Evolutionary conservation across 2,113 vertebrate genomes (phyloP).

Genomic region (Tauraco erythrolophus): DNA sequence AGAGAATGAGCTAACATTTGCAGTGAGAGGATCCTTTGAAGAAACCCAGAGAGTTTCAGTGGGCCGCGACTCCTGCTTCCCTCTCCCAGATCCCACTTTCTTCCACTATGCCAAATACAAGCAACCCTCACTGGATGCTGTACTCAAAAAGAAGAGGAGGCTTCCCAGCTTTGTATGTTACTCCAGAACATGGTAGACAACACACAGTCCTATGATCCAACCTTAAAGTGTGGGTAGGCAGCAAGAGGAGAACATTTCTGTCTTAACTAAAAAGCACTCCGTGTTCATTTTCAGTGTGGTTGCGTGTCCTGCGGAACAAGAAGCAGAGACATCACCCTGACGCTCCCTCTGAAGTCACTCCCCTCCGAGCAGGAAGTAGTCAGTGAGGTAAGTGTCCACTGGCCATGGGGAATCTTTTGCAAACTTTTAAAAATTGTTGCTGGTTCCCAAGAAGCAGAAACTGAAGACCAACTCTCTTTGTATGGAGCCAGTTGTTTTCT

Average conservation of each 20-base stretch:
- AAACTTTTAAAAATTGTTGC: neutral
- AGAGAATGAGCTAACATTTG: slow-evolving; percentile 73
- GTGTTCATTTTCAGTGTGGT: slow-evolving; percentile 52
- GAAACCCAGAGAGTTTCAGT: slow-evolving; percentile 54
- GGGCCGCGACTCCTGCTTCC: neutral
- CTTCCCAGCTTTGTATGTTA: slow-evolving; percentile 58
- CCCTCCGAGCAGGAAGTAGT: neutral
- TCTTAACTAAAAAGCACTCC: neutral
- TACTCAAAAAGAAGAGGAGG: slow-evolving; percentile 39
- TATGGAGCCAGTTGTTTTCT: neutral
- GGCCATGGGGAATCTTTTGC: neutral
- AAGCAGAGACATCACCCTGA: neutral
- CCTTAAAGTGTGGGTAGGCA: neutral
- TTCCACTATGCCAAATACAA: slow-evolving; percentile 82
- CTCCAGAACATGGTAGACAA: neutral
- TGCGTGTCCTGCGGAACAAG: neutral
- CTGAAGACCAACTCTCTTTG: neutral
- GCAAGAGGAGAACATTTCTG: neutral
- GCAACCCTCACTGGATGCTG: slow-evolving; percentile 63
- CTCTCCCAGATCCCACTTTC: slow-evolving; percentile 7
- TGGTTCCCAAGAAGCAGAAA: neutral
- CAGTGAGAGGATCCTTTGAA: slow-evolving; percentile 81
- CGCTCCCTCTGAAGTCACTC: slow-evolving; percentile 37
- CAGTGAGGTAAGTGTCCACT: neutral
- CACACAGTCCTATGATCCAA: neutral